Base-by-base conservation (phyloP, 2,888 invertebrate genomes). In the Ommatoiulus sabulosus region DNA sequence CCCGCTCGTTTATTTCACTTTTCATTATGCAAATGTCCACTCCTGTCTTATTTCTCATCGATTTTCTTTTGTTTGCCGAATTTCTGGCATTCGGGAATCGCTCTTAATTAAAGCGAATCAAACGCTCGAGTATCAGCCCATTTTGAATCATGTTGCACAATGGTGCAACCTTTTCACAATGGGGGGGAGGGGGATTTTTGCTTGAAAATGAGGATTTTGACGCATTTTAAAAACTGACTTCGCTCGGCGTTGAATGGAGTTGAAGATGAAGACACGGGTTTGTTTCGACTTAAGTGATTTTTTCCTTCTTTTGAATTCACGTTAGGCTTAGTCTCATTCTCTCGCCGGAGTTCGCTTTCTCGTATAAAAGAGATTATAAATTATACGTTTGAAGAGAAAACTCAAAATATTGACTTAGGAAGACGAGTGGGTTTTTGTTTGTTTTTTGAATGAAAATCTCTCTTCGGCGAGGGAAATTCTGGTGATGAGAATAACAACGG, bases 11-110 rank as follows among this genome's bases (percentile, higher is more conserved):
- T 57, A 57, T 57, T 17, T 57, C 57, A 3, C 57, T 57, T 57
- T 57, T 57, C 57, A 57, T 57, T 57, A 57, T 57, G 57, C 57
- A 57, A 57, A 57, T 57, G 57, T 57, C 57, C 57, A 57, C 57
- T 57, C 57, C 57, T 5, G 57, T 7, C 57, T 57, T 57, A 17
- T 57, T 57, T 57, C 0, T 3, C 57, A 57, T 57, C 57, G 57
- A 57, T 57, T 57, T 57, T 57, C 57, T 57, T 57, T 57, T 57
- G 57, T 57, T 57, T 10, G 4, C 4, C 57, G 57, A 7, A 12
- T 57, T 57, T 57, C 57, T 57, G 57, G 10, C 57, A 15, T 57
- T 57, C 17, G 57, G 4, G 57, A 17, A 57, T 57, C 57, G 57
- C 15, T 57, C 57, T 57, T 57, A 57, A 57, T 57, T 57, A 57